Conservation (phyloP, 2,797 vertebrate species). For the Cyprinella venusta region DNA sequence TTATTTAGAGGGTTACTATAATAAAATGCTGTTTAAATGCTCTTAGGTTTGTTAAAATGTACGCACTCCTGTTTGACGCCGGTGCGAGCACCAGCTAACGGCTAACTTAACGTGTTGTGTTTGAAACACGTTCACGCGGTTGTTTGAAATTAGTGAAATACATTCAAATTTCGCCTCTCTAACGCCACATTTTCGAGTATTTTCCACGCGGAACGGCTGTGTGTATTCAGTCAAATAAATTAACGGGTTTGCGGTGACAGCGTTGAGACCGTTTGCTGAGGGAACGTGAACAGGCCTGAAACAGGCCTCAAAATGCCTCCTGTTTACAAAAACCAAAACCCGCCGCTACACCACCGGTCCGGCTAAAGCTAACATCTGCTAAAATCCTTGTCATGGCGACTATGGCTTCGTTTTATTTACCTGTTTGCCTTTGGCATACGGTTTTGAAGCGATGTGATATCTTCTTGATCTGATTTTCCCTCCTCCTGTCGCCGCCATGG, state of each 20-base stretch:
- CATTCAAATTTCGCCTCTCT: too few relatives aligned
- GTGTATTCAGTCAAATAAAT: neutral
- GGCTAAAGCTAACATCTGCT: neutral
- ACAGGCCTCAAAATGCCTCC: constrained; percentile 77
- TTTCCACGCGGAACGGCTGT: neutral
- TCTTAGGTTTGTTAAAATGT: neutral
- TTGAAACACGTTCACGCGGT: constrained; percentile 8
- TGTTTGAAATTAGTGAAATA: neutral
- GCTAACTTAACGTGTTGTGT: constrained; percentile 5
- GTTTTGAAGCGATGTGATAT: constrained; percentile 83
- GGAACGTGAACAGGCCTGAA: constrained; percentile 40
- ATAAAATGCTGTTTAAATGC: neutral
- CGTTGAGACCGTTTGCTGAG: constrained; percentile 29
- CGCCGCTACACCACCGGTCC: neutral
- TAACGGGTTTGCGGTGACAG: constrained; percentile 13
- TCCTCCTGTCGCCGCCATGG: constrained; percentile 87
- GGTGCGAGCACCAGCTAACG: constrained; percentile 26
- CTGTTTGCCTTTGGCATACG: constrained; percentile 84
- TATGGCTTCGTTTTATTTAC: constrained; percentile 64
- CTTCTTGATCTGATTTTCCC: constrained; percentile 87
- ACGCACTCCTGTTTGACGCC: neutral
- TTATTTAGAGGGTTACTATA: neutral
- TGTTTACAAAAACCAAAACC: constrained; percentile 76
- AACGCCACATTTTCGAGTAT: neutral
- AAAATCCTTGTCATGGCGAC: neutral